Evolutionary conservation across 2,113 vertebrate species (phyloP), one percentile per base, ranked within the genome.

Genomic region (Elachura formosa): DNA sequence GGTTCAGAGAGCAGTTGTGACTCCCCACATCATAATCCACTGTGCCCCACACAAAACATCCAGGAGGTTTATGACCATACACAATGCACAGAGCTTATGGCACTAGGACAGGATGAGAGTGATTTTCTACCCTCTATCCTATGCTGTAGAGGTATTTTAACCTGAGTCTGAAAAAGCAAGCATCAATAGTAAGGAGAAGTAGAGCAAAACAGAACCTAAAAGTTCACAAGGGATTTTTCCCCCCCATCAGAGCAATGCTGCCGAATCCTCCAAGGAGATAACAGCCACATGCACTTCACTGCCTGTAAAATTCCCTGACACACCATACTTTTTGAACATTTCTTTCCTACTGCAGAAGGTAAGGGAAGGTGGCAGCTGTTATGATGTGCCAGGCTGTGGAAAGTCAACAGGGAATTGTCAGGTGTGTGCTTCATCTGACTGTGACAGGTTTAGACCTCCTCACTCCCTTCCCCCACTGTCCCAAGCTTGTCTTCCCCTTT

Each of bases 11-110:
- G 13, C 48, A 38, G 5, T 4, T 12, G 2, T 0, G 4, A 29
- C 2, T 18, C 28, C 34, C 5, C 40, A 19, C 28, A 31, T 22
- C 2, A 2, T 7, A 61, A 71, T 14, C 1, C 2, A 40, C 13
- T 0, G 4, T 12, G 45, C 8, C 14, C 43, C 6, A 2, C 2
- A 14, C 31, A 52, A 58, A 86, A 46, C 5, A 40, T 16, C 40
- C 40, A 49, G 62, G 48, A n/a, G 49, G 64, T 5, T 1, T 7
- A 40, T 26, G 28, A 8, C 36, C 19, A 24, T 3, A 5, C 12
- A 20, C 12, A 41, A 14, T 7, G 16, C 3, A 6, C 51, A 45
- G 12, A 28, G 36, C 40, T 72, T 23, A 45, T 7, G 23, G 33
- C 4, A 14, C 49, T 33, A 22, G 22, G 36, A 48, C 34, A 61